Evolutionary conservation across 35 echinoderm and acorn worm species (phyloP), one percentile per base, ranked within the genome.

Genomic region (Heliocidaris tuberculata): DNA sequence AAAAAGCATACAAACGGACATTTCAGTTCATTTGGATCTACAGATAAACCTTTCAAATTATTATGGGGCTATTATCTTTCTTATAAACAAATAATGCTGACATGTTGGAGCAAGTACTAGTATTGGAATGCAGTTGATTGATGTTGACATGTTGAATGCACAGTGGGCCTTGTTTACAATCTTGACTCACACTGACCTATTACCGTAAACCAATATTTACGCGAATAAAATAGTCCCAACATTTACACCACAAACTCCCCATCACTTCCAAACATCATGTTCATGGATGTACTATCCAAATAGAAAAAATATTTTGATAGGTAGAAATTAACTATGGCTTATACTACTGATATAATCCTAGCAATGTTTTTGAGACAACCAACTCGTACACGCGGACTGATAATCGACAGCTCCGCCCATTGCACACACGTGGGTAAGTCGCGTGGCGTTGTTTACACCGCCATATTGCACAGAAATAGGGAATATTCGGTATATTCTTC

Each of bases 401-500:
- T 95, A 95, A 92, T 52, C 15, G 59, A n/a, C 90, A 91, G 94
- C 94, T 95, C 94, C 94, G 49, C 94, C 94, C 94, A 95, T 90
- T 95, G 50, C 30, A 95, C 49, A 95, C 94, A 95, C 94, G 94
- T 95, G 94, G 94, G 91, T 96, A 85, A 85, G 91, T 92, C 92
- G 95, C 92, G 90, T 93, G 95, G 95, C 95, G 60, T 93, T 96
- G 85, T 86, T 92, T 85, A 96, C 32, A 96, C 95, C 93, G 95
- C 90, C 90, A 96, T 96, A 96, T 93, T 96, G 95, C 92, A 48
- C 65, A 78, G 65, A n/a, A 78, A 78, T 78, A 78, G 21, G 65
- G 65, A 42, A 92, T 32, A 88, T 47, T 85, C 59, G 4, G 59
- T 88, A 47, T 24, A 87, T 17, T 85, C 32, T 13, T 31, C 16